These are phyloP conservation scores for Piprites chloris DNA, from an alignment of 2,113 vertebrate species.

Conservation along the genomic window DNA sequence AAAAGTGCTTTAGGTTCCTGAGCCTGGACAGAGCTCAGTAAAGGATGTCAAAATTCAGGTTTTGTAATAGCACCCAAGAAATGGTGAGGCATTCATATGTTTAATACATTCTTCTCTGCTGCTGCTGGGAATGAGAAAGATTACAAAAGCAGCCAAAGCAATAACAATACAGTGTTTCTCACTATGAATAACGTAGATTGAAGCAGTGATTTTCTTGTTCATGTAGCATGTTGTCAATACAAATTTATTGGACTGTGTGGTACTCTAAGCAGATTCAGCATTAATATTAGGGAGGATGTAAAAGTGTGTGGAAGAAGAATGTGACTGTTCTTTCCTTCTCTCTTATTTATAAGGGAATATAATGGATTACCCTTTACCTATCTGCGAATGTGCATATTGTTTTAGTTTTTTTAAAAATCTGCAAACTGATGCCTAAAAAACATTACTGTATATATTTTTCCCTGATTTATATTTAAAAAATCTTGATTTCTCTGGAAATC, in stretches of 20 bases:
- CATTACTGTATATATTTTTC: neutral
- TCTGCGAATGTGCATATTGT: neutral
- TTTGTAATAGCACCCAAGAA: conserved; percentile 17
- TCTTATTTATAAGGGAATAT: neutral
- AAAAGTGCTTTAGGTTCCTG: neutral
- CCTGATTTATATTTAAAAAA: neutral
- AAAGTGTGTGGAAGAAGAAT: neutral
- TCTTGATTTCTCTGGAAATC: neutral
- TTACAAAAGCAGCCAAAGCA: conserved; percentile 43
- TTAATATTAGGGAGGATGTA: neutral
- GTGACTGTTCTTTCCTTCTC: neutral
- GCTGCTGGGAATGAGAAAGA: conserved; percentile 13
- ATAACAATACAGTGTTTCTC: neutral
- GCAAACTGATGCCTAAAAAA: neutral
- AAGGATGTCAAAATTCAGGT: conserved; percentile 39
- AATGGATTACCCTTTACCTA: neutral
- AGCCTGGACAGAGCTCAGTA: neutral
- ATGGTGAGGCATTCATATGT: conserved; percentile 18
- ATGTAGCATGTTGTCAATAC: conserved; percentile 35
- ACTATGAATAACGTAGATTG: conserved; percentile 40
- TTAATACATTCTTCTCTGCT: conserved; percentile 28
- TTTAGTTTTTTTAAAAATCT: neutral
- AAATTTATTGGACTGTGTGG: neutral
- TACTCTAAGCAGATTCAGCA: neutral
- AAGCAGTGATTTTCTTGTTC: conserved; percentile 55